Percentiles rank a stretch among this genome's conserved stretches.
These are phyloP conservation scores for Cantharis flavilabris DNA, from an alignment of 2,888 invertebrate species.

Conservation along the genomic window DNA sequence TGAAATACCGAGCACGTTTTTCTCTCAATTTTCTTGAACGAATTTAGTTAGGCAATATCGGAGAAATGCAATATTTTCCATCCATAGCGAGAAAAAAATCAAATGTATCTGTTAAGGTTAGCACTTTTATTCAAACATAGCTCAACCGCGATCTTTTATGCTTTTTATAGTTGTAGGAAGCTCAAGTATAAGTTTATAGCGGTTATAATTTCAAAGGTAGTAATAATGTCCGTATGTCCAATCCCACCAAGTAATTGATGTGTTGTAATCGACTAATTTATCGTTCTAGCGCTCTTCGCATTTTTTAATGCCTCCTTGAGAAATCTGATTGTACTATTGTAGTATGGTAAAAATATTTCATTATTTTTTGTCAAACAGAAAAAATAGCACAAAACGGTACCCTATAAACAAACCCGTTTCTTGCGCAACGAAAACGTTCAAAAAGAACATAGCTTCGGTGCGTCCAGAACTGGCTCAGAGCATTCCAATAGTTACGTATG, in stretches of 20 bases:
- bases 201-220: neutral
- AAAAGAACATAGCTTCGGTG: neutral
- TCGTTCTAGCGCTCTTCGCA: neutral
- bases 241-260: neutral
- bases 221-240: neutral
- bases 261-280: neutral
- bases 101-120: neutral
- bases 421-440: neutral
- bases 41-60: neutral
- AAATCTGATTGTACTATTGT: neutral
- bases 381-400: neutral
- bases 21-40: neutral
- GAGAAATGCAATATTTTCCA: neutral
- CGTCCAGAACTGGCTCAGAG: neutral
- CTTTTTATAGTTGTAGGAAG: neutral
- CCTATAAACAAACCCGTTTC: neutral
- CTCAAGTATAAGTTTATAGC: neutral
- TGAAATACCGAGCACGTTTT: neutral
- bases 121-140: neutral
- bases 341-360: neutral
- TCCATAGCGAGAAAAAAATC: too few species aligned
- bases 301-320: neutral
- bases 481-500: neutral
- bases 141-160: neutral
- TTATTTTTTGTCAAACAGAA: neutral